Percentiles rank a stretch among this genome's conserved stretches.
Conservation (phyloP, 2,888 invertebrate species). For the Rhodophaea formosa region DNA sequence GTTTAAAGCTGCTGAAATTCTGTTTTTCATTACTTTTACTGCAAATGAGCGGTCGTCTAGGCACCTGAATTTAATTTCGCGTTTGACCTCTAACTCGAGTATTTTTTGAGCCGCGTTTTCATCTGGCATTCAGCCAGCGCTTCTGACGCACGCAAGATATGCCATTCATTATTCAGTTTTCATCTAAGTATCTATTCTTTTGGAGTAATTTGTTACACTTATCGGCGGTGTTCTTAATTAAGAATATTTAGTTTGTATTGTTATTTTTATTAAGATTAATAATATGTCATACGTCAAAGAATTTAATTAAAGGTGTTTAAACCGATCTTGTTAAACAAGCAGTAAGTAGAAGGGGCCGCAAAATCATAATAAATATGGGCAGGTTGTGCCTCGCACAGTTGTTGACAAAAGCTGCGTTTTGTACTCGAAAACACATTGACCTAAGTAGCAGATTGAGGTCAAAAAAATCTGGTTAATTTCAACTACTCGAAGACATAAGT, state of each 20-base stretch:
- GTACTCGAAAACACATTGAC: too few species aligned
- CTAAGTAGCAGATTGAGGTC: too few species aligned
- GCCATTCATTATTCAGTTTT: conserved; percentile 58
- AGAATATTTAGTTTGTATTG: neutral
- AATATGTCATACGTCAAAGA: too few species aligned
- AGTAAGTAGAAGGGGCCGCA: too few species aligned
- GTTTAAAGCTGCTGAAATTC: conserved; percentile 8
- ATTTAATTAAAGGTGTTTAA: too few species aligned
- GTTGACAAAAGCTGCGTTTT: too few species aligned
- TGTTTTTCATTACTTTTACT: conserved; percentile 22
- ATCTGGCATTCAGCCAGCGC: conserved; percentile 54
- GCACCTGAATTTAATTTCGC: conserved; percentile 24
- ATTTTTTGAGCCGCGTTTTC: conserved; percentile 49
- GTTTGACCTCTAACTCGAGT: conserved; percentile 54
- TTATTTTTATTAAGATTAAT: neutral
- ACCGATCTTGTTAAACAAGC: too few species aligned
- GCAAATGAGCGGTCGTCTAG: conserved; percentile 25
- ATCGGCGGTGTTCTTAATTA: conserved; percentile 26
- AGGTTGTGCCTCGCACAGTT: too few species aligned
- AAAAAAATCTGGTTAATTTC: too few species aligned
- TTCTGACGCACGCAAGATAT: conserved; percentile 45
- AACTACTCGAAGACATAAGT: too few species aligned
- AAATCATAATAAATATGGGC: too few species aligned
- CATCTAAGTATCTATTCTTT: conserved; percentile 18
- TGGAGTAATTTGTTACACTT: neutral